Conservation (phyloP, 1,140 invertebrate species). For the Euwallacea similis region DNA sequence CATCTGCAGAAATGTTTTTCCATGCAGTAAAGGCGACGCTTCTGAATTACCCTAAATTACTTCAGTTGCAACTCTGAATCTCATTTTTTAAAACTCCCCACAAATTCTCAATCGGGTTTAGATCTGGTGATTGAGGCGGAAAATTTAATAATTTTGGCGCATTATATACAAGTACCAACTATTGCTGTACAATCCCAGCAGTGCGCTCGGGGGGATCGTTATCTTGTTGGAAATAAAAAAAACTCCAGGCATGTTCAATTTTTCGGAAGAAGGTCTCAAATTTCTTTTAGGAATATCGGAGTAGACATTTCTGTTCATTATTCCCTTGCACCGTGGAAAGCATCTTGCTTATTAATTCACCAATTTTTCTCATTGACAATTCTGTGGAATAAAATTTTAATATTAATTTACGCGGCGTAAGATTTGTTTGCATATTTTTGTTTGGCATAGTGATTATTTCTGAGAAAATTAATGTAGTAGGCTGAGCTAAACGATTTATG, state of each 20-base stretch:
- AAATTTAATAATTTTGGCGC: not conserved
- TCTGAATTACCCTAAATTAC: not conserved
- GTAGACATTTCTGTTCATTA: not conserved
- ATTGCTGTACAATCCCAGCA: not conserved
- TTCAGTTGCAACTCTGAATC: not conserved
- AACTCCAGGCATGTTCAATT: not conserved
- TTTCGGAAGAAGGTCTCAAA: not conserved
- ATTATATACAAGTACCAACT: not conserved
- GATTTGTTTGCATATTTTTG: no score
- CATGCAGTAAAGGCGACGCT: not conserved
- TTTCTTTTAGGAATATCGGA: not conserved
- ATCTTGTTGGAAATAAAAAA: not conserved
- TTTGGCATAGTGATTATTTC: no score
- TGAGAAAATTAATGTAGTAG: no score
- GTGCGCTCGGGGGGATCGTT: not conserved
- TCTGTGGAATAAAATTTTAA: no score
- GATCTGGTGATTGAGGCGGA: not conserved
- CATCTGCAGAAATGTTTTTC: not conserved
- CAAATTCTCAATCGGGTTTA: no score
- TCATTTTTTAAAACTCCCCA: not conserved
- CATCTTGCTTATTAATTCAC: no score
- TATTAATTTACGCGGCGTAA: no score
- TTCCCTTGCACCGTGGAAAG: no score
- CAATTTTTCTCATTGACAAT: no score
- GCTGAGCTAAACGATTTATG: no score